Evolutionary conservation across 2,797 vertebrate species (phyloP), one percentile per base, ranked within the genome.

Genomic region (Gallirallus australis): DNA sequence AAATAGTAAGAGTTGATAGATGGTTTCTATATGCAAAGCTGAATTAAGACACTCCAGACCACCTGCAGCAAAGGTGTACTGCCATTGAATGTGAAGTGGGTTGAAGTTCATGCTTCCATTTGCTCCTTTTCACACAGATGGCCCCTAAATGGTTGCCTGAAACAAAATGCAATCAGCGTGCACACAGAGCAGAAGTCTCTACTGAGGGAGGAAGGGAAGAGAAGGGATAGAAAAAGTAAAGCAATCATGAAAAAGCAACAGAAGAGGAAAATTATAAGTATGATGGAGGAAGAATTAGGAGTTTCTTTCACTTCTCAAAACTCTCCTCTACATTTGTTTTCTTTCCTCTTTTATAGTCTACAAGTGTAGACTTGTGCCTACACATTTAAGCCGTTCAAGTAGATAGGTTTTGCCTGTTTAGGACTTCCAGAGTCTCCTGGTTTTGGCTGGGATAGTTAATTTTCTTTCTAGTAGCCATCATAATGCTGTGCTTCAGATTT

Each of bases 41-140:
- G 48, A 19, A 53, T 39, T 52, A 39, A 82, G 54, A 31, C 40
- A 73, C 65, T 77, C 12, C 59, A 84, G 54, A 35, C 13, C 30
- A 25, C 27, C 82, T 50, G 21, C 33, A 90, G 14, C 7, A 71
- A 86, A 90, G 27, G 18, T 42, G 28, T 53, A 33, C 20, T 60
- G 53, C 35, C 15, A 21, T 1, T 60, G 23, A 65, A 31, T 0
- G 0, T 77, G 53, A 25, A 48, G 25, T 30, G 54, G 25, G 25
- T 35, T 54, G 39, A 25, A 12, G 14, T 35, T 82, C 40, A 11
- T 0, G 1, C 8, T 82, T 89, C 33, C 14, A 9, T 88, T 91
- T 59, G 7, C n/a, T 91, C 16, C 10, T 57, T 69, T 89, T 48
- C 39, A 42, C 37, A 28, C 18, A 54, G 16, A 30, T 35, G 28